These are phyloP conservation scores for Cephus nigrinus DNA, from an alignment of 2,888 invertebrate species.

Conservation along the genomic window DNA sequence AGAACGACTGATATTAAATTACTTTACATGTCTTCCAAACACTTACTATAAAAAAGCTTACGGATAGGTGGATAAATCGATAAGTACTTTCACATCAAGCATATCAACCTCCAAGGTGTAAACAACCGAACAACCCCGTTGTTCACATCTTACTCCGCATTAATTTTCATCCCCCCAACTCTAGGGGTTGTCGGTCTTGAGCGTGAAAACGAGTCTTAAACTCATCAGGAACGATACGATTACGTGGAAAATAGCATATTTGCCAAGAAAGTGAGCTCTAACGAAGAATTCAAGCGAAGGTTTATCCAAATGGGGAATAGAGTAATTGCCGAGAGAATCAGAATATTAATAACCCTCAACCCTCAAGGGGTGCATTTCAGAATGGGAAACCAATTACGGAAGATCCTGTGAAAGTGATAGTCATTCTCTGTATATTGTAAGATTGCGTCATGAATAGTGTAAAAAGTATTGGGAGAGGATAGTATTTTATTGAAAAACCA, in stretches of 20 bases:
- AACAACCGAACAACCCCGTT: neutral
- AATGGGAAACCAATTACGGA: neutral
- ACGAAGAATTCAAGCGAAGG: neutral
- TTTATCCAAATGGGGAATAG: neutral
- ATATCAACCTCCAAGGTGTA: neutral
- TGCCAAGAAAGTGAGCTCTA: neutral
- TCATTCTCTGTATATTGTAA: neutral
- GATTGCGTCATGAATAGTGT: neutral
- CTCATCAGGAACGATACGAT: neutral
- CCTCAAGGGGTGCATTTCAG: neutral
- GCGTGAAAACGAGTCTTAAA: neutral
- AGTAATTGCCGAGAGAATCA: neutral
- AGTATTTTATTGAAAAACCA: neutral
- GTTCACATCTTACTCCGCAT: neutral
- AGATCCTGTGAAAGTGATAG: neutral
- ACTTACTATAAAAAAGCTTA: neutral
- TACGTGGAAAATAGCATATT: neutral
- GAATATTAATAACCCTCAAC: neutral
- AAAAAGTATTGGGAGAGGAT: neutral
- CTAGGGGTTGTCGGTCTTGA: neutral
- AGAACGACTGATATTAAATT: neutral
- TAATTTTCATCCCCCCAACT: neutral
- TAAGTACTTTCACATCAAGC: neutral
- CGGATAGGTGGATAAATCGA: neutral
- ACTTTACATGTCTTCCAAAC: neutral